Conservation (phyloP, 1,140 invertebrate species). For the Neuroterus valhalla region DNA sequence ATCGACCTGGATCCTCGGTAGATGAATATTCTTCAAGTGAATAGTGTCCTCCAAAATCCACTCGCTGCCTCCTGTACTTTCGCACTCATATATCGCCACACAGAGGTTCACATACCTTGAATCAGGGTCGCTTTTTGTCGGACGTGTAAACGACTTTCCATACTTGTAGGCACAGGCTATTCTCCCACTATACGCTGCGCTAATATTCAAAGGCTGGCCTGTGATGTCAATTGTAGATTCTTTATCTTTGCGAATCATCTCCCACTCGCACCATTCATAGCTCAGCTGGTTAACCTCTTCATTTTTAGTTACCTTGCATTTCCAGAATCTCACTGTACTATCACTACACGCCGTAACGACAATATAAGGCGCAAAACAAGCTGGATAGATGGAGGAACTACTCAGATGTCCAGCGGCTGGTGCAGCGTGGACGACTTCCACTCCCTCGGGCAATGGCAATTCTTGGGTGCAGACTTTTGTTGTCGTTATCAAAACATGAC, state of each 20-base stretch:
- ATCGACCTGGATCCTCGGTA: constrained; percentile 87
- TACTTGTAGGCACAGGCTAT: constrained; percentile 98
- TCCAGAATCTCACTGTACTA: constrained; percentile 83
- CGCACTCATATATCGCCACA: constrained; percentile 99
- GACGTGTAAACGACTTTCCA: constrained; percentile 88
- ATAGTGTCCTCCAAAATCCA: constrained; percentile 99
- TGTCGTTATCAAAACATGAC: constrained; percentile 79
- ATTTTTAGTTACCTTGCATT: constrained; percentile 81
- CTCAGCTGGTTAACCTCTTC: constrained; percentile 77
- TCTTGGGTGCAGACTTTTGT: constrained; percentile 89
- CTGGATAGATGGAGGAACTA: constrained; percentile 98
- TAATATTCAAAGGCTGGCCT: constrained; percentile 92
- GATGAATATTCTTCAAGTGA: constrained; percentile 89
- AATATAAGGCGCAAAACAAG: constrained; percentile 97
- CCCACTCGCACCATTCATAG: constrained; percentile 92
- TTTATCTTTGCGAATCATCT: constrained; percentile 88
- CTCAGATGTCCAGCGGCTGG: constrained; percentile 97
- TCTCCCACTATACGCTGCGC: constrained; percentile 96
- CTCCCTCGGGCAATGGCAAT: constrained; percentile 89
- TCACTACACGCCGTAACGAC: constrained; percentile 95
- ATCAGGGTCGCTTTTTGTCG: constrained; percentile 85
- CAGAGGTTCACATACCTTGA: constrained; percentile 94
- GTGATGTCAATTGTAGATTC: constrained; percentile 91
- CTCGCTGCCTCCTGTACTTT: constrained; percentile 97
- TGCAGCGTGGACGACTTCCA: constrained; percentile 88